Evolutionary conservation across 2,888 invertebrate genomes (phyloP).

Genomic region (Drosophila vallismaia): DNA sequence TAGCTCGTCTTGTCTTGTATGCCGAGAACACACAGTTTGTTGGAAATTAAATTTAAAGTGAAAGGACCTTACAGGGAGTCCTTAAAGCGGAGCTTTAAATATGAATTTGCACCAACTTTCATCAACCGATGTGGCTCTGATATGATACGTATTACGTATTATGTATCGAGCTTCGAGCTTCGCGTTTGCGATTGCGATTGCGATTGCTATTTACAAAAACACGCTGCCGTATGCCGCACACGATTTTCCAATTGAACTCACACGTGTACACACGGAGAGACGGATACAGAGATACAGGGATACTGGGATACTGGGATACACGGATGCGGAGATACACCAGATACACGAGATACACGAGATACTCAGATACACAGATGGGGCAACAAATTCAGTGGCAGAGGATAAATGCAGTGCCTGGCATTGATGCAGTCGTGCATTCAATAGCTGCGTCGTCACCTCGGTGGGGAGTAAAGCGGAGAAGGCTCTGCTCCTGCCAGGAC

Average conservation of each 20-base stretch:
- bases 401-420: slow-evolving; percentile 49
- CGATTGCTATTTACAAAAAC: slow-evolving; percentile 65
- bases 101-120: slow-evolving; percentile 31
- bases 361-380: slow-evolving; percentile 3
- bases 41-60: slow-evolving; percentile 45
- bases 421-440: slow-evolving; percentile 82
- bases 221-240: slow-evolving; percentile 78
- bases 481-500: slow-evolving; percentile 3
- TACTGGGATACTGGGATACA: slow-evolving; percentile 30
- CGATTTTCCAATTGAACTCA: slow-evolving; percentile 83
- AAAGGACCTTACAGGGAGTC: slow-evolving; percentile 1
- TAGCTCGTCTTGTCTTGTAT: slow-evolving; percentile 28
- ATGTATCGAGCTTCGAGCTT: too few relatives aligned
- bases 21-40: slow-evolving; percentile 37
- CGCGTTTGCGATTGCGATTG: slow-evolving; percentile 17
- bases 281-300: slow-evolving; percentile 23
- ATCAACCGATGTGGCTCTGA: slow-evolving; percentile 26
- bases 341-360: slow-evolving; percentile 27
- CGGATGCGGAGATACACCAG: slow-evolving; percentile 7
- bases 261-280: slow-evolving; percentile 65
- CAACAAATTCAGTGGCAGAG: slow-evolving; percentile 29
- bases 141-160: slow-evolving; percentile 27
- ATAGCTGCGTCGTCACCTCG: slow-evolving; percentile 82
- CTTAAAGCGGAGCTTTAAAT: slow-evolving; percentile 18
- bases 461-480: slow-evolving; percentile 43